phyloP scores from a whole-genome alignment of 2,888 invertebrate species.

The Calliopum simillimum region DNA sequence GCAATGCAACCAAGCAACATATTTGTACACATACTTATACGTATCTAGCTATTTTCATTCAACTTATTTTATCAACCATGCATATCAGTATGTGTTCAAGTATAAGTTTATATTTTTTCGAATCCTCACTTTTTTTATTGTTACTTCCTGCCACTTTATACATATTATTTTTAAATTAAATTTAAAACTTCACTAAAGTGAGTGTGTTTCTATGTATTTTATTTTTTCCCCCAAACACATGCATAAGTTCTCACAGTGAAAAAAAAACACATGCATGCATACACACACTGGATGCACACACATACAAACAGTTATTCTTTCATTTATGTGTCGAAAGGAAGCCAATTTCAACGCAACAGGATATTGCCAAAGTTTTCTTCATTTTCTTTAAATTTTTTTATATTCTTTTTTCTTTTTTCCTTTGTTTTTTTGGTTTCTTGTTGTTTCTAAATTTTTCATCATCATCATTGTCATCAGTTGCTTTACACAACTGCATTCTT shows the following conservation, averaged over 20 bases:
- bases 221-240: not conserved
- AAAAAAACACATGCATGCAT: not conserved
- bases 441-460: not conserved
- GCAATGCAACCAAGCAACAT: too few relatives aligned
- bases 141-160: not conserved
- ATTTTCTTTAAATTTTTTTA: not conserved
- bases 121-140: not conserved
- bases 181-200: conserved; percentile 1
- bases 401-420: not conserved
- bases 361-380: conserved; percentile 1
- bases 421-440: not conserved
- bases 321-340: not conserved
- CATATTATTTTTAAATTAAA: conserved; percentile 2
- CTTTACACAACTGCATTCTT: too few relatives aligned
- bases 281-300: not conserved
- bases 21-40: too few relatives aligned
- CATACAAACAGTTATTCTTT: not conserved
- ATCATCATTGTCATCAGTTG: not conserved
- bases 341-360: not conserved
- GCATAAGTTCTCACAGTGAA: not conserved
- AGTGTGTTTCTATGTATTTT: too few relatives aligned
- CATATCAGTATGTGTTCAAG: not conserved
- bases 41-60: too few relatives aligned
- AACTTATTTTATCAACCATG: not conserved
- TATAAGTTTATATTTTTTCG: not conserved